Percentiles rank a stretch among this genome's conserved stretches.
Evolutionary conservation across 2,888 invertebrate genomes (phyloP).

Genomic region (Bibio marci): DNA sequence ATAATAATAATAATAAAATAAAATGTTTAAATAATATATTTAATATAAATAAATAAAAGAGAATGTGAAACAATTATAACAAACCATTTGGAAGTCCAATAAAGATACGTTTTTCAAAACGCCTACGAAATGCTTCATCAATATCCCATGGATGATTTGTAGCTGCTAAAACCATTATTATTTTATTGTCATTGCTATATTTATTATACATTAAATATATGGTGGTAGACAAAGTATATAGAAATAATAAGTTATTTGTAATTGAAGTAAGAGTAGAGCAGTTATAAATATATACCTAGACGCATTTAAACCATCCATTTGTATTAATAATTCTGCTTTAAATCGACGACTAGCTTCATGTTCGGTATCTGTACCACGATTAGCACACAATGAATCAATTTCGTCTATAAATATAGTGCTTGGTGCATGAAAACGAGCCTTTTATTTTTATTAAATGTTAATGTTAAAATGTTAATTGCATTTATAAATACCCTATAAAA

Average conservation of each 20-base stretch:
- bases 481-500: no score
- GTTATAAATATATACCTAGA: slow-evolving; percentile 31
- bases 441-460: slow-evolving; percentile 11
- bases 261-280: no score
- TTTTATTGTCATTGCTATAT: slow-evolving; percentile 37
- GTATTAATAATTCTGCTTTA: slow-evolving; percentile 74
- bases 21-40: neutral
- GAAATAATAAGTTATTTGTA: neutral
- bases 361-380: slow-evolving; percentile 67
- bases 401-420: slow-evolving; percentile 85
- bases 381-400: slow-evolving; percentile 71
- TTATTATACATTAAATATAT: slow-evolving; percentile 5
- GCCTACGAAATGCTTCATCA: slow-evolving; percentile 68
- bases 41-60: slow-evolving; percentile 5
- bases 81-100: slow-evolving; percentile 66
- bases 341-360: slow-evolving; percentile 75
- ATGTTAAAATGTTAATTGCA: no score
- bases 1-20: neutral
- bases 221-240: no score
- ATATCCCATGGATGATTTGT: slow-evolving; percentile 89
- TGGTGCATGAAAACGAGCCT: slow-evolving; percentile 75
- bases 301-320: slow-evolving; percentile 73
- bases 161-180: slow-evolving; percentile 77
- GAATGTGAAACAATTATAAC: slow-evolving; percentile 1
- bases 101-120: slow-evolving; percentile 78